Evolutionary conservation across 2,888 invertebrate genomes (phyloP), one percentile per base, ranked within the genome.

Genomic region (Spicauda simplicius): DNA sequence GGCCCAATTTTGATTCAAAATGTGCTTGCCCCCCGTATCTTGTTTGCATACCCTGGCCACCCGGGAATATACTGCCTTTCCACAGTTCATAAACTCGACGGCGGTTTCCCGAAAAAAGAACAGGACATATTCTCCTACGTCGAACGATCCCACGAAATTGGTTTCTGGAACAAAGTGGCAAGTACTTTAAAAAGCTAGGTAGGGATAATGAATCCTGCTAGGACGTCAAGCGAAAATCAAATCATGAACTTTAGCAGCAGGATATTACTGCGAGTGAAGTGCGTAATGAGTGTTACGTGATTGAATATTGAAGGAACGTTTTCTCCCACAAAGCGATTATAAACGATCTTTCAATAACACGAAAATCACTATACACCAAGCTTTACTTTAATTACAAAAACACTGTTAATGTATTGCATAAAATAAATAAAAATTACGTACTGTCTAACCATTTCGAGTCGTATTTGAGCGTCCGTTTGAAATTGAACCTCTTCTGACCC

Each of bases 361-460:
- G 12, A 37, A 37, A 37, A 37, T n/a, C n/a, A n/a, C n/a, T n/a
- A n/a, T n/a, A n/a, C n/a, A n/a, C n/a, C n/a, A n/a, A n/a, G n/a
- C n/a, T n/a, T n/a, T n/a, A n/a, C n/a, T n/a, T n/a, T n/a, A n/a
- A n/a, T n/a, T n/a, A n/a, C n/a, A n/a, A n/a, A n/a, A n/a, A n/a
- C n/a, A n/a, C n/a, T n/a, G n/a, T n/a, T n/a, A n/a, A n/a, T n/a
- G n/a, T n/a, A n/a, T n/a, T 41, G 53, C 53, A 18, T 25, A 61
- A 68, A 59, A 60, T 54, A 64, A 68, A 19, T 60, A 64, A 70
- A 56, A 37, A 70, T 69, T 73, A 94, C 95, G 94, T 83, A 96
- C 96, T 96, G 83, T 96, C 96, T 69, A 96, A 90, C 96, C 96
- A 96, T 80, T 96, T 96, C 30, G 95, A 95, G 82, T 96, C 96